A percentile compares a stretch with the other conserved stretches of the same genome.
Evolutionary conservation across 2,113 vertebrate species (phyloP).

Genomic region (Bambusicola thoracicus): DNA sequence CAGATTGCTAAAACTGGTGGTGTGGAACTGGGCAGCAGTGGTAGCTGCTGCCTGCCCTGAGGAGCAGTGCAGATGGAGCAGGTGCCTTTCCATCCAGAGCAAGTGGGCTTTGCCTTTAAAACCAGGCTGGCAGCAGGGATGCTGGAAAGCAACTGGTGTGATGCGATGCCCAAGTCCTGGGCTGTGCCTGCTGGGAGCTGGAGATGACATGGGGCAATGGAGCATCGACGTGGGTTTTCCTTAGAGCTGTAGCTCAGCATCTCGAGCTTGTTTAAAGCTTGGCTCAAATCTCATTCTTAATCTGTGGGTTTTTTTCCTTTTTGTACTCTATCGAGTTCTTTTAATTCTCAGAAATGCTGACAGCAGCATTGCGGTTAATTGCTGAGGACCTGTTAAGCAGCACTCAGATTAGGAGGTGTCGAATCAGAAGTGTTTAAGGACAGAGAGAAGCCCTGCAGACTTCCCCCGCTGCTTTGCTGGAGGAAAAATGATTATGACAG

Average conservation of each 20-base stretch:
- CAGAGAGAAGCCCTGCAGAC: background rate
- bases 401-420: background rate
- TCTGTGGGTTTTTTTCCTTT: background rate
- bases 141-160: too few species aligned
- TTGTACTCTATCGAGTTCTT: background rate
- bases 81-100: background rate
- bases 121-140: background rate
- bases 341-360: background rate
- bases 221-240: background rate
- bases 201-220: background rate
- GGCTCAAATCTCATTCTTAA: background rate
- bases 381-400: fast-evolving
- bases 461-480: background rate
- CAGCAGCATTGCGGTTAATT: too few species aligned
- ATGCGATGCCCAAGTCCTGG: background rate
- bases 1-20: background rate
- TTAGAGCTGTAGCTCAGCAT: background rate
- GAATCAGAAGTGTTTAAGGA: background rate
- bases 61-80: background rate
- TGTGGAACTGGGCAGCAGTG: too few species aligned
- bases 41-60: background rate
- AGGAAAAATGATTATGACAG: background rate
- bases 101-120: background rate
- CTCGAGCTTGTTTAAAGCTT: background rate
- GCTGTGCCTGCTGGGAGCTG: background rate